Evolutionary conservation across 1,140 invertebrate genomes (phyloP).

Genomic region (Cydia amplana): DNA sequence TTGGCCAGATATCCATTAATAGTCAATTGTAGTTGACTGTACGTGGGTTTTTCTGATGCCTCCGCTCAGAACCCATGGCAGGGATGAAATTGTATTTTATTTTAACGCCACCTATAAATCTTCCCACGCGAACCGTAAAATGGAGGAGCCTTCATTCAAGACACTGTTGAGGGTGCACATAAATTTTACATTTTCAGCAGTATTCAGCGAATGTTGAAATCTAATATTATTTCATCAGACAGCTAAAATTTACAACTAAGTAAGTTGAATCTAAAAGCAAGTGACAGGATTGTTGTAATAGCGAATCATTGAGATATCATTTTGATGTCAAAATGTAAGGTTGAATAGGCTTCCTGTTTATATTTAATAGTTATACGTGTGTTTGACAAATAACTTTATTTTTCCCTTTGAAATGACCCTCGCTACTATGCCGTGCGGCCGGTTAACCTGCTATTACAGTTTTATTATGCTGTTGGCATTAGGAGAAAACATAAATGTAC

Average conservation of each 20-base stretch:
- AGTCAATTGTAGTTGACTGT: conserved; percentile 35
- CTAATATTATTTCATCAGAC: conserved; percentile 35
- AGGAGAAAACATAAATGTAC: too few species aligned
- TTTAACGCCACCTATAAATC: conserved; percentile 70
- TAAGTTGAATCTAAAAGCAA: too few species aligned
- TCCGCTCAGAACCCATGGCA: conserved; percentile 41
- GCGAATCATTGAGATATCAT: too few species aligned
- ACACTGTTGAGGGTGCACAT: conserved; percentile 56
- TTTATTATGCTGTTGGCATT: too few species aligned
- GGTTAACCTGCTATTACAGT: too few species aligned
- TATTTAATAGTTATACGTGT: too few species aligned
- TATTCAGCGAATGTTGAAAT: conserved; percentile 43
- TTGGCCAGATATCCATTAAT: neutral
- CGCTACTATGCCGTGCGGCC: too few species aligned
- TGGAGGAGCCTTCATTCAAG: conserved; percentile 62
- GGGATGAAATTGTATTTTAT: conserved; percentile 74
- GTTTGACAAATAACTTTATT: too few species aligned
- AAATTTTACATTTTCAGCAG: conserved; percentile 68
- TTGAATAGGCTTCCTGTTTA: too few species aligned
- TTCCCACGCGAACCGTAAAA: conserved; percentile 62
- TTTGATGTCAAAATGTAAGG: too few species aligned
- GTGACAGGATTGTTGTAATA: too few species aligned
- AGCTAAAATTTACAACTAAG: conserved; percentile 39
- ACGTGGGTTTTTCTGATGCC: conserved; percentile 73
- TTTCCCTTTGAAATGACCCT: too few species aligned